Evolutionary conservation across 2,113 vertebrate species (phyloP).

Genomic region (crab-eating macaque (Macaca fascicularis)): T2T-MFA8v1.1 NC_088395.1:151132501-151133000

Average conservation of each 20-base stretch:
- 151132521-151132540: not conserved
- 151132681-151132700: not conserved
- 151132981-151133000: no score
- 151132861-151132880: no score
- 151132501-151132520: not conserved
- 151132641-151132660: not conserved
- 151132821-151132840: no score
- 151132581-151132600: not conserved
- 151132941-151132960: no score
- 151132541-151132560: not conserved
- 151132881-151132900: no score
- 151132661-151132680: not conserved
- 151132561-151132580: slow-evolving; percentile 8
- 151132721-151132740: not conserved
- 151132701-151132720: not conserved
- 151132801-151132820: no score
- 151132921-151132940: no score
- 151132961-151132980: no score
- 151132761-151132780: not conserved
- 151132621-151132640: not conserved
- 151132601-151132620: not conserved
- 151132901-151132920: no score
- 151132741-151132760: not conserved
- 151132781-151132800: not conserved
- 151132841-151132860: no score